Evolutionary conservation across 1,140 invertebrate genomes (phyloP), one percentile per base, ranked within the genome.

Genomic region (Euura lappo): DNA sequence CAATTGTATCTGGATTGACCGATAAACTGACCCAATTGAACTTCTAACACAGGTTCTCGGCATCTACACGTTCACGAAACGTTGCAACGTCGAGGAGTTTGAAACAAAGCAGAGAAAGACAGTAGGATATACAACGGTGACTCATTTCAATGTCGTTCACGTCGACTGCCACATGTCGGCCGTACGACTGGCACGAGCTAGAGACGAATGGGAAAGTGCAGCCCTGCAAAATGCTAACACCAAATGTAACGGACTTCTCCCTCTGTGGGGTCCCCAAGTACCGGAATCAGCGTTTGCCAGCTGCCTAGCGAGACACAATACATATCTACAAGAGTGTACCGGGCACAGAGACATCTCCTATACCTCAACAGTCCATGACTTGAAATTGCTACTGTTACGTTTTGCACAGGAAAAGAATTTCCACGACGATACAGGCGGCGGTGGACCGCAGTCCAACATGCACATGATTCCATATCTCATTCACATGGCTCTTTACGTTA

Each of bases 111-210:
- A 93, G 11, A 89, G 95, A 64, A 95, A 96, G 83, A 95, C 93
- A 6, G 89, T 94, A 2, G 94, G 94, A 11, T 99, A 98, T 84
- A 95, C 93, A 7, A 99, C 98, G 0, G 98, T 99, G 3, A 98
- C 97, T 3, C 98, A 99, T 89, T 99, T 99, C 88, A 99, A 99
- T 88, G 93, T 99, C 8, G 97, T 99, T 3, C 98, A 99, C 87
- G 94, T 99, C 8, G 97, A 99, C 84, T 99, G 98, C 84, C 98
- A 99, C 86, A 97, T 97, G 90, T 96, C 96, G 7, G 98, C 98
- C 68, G 97, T 99, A 47, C 87, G 93, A 46, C 82, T 92, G 28
- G 91, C 92, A 0, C 90, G 92, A 6, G 91, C 91, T 0, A 91
- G 98, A 72, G 97, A 99, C 81, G 98, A 99, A 87, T 99, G 98